phyloP scores from a whole-genome alignment of 1,140 invertebrate species.

The Vollenhovia emeryi region DNA sequence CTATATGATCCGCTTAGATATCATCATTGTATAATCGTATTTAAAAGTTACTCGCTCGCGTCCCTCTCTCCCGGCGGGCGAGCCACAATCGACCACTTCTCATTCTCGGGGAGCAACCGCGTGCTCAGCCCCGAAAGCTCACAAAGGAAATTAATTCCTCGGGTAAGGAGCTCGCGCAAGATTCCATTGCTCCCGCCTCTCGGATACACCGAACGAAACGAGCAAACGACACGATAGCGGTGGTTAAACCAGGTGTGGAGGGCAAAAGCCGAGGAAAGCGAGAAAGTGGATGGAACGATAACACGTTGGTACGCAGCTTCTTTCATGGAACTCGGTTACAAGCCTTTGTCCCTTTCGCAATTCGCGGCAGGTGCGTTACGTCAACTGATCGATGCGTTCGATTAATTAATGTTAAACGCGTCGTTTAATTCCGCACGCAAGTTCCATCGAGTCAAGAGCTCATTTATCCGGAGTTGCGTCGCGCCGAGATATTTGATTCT shows the following conservation, averaged over 20 bases:
- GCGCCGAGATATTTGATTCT: background rate
- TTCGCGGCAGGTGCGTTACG: background rate
- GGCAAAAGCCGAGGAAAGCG: background rate
- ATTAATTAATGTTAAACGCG: background rate
- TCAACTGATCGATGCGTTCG: background rate
- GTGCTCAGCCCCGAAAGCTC: slow-evolving; percentile 66
- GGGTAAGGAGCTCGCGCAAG: slow-evolving; percentile 51
- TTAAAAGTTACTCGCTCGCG: slow-evolving; percentile 66
- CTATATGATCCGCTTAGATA: slow-evolving; percentile 73
- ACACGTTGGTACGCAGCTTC: background rate
- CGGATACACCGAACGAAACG: slow-evolving; percentile 43
- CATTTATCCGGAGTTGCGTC: background rate
- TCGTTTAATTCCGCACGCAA: background rate
- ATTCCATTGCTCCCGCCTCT: slow-evolving; percentile 29
- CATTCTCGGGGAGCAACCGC: slow-evolving; percentile 66
- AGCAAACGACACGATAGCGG: slow-evolving; percentile 16
- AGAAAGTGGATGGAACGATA: background rate
- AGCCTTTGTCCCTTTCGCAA: background rate
- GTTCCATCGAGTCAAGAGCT: background rate
- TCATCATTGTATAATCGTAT: slow-evolving; percentile 72
- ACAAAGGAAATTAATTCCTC: slow-evolving; percentile 77
- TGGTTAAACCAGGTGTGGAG: slow-evolving; percentile 6
- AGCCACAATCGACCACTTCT: slow-evolving; percentile 67
- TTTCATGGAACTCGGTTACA: background rate
- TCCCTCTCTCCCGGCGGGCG: background rate